Conservation (phyloP, 1,140 invertebrate species). For the Cydia pomonella region DNA sequence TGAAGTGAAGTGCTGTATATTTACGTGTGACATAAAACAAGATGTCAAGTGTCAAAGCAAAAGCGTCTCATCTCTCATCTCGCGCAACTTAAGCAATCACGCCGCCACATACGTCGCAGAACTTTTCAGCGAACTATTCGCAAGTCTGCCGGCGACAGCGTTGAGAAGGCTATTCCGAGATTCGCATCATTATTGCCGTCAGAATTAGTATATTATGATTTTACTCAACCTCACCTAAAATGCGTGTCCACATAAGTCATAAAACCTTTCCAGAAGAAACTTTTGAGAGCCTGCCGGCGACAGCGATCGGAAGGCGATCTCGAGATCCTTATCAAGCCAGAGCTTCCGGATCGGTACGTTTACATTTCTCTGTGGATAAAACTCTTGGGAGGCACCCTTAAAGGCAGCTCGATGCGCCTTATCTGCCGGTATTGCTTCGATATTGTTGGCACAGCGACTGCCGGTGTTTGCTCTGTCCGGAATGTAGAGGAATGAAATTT, state of each 20-base stretch:
- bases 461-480: slow-evolving; percentile 21
- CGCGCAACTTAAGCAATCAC: slow-evolving; percentile 21
- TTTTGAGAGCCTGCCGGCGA: slow-evolving; percentile 22
- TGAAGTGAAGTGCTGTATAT: background rate
- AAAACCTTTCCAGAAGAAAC: background rate
- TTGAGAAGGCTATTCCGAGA: background rate
- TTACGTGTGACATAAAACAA: background rate
- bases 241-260: slow-evolving; percentile 1
- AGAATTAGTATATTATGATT: background rate
- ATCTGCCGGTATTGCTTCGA: slow-evolving; percentile 25
- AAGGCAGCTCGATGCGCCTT: slow-evolving; percentile 32
- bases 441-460: slow-evolving; percentile 28
- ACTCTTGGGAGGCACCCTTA: slow-evolving; percentile 33
- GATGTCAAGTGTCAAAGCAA: slow-evolving; percentile 17
- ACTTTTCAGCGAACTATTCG: slow-evolving; percentile 16
- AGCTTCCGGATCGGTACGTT: slow-evolving; percentile 30
- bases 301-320: slow-evolving; percentile 19
- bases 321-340: slow-evolving; percentile 34
- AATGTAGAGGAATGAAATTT: slow-evolving; percentile 13
- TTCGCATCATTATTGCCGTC: background rate
- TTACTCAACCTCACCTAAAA: background rate
- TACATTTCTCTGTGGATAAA: slow-evolving; percentile 35
- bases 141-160: background rate
- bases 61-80: slow-evolving; percentile 25
- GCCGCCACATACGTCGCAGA: slow-evolving; percentile 15